These are phyloP conservation scores for Epirrita christyi DNA, from an alignment of 2,888 invertebrate species.

Conservation along the genomic window DNA sequence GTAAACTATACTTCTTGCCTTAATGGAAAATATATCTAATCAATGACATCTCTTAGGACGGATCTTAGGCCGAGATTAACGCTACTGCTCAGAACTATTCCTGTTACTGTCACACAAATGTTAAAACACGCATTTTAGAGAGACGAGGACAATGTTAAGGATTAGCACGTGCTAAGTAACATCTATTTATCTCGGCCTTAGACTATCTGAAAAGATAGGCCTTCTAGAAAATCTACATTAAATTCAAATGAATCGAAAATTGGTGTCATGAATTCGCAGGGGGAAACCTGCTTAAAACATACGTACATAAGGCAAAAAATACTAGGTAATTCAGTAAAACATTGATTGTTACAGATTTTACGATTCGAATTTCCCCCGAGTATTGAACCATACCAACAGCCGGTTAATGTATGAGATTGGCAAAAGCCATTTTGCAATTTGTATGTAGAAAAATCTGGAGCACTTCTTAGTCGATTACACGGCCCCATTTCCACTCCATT, in stretches of 20 bases:
- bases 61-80: too few species aligned
- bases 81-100: too few species aligned
- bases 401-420: slow-evolving; percentile 31
- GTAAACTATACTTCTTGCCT: too few species aligned
- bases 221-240: too few species aligned
- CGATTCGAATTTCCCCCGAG: slow-evolving; percentile 33
- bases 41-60: too few species aligned
- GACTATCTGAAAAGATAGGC: too few species aligned
- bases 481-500: slow-evolving; percentile 44
- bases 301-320: slow-evolving; percentile 9
- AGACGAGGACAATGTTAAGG: too few species aligned
- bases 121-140: too few species aligned
- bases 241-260: background rate
- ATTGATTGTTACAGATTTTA: slow-evolving; percentile 32
- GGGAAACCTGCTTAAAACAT: slow-evolving; percentile 11
- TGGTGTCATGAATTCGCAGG: background rate
- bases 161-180: too few species aligned
- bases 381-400: slow-evolving; percentile 19
- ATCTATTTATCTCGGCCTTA: too few species aligned
- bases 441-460: slow-evolving; percentile 30
- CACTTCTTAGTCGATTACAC: slow-evolving; percentile 42
- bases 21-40: too few species aligned
- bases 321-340: slow-evolving; percentile 21
- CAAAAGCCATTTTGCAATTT: slow-evolving; percentile 32
- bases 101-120: too few species aligned